phyloP scores from a whole-genome alignment of 1,140 invertebrate genomes.

The Chymomyza costata region DNA sequence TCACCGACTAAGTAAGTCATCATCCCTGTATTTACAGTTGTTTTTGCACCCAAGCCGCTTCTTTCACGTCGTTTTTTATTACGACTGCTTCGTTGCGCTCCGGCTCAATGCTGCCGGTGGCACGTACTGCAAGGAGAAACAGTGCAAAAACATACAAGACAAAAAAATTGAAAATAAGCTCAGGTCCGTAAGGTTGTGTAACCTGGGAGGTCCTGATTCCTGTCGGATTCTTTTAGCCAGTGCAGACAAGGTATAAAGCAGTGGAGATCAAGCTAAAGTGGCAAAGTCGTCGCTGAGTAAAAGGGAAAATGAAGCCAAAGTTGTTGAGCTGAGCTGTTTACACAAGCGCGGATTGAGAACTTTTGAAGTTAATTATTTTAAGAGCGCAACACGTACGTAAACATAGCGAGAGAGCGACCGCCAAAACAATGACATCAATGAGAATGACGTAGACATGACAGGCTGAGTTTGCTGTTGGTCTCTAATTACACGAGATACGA shows the following conservation, averaged over 20 bases:
- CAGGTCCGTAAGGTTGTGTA: slow-evolving; percentile 24
- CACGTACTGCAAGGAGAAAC: slow-evolving; percentile 30
- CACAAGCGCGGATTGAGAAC: slow-evolving; percentile 29
- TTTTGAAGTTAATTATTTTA: slow-evolving; percentile 56
- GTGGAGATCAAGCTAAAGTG: too few species aligned
- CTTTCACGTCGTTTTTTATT: slow-evolving; percentile 27
- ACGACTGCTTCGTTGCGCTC: slow-evolving; percentile 17
- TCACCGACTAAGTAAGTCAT: slow-evolving; percentile 56
- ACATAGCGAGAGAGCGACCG: not conserved
- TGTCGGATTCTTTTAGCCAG: slow-evolving; percentile 45
- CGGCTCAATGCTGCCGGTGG: slow-evolving; percentile 4
- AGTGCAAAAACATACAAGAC: slow-evolving; percentile 14
- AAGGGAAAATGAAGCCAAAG: not conserved
- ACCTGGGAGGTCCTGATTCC: slow-evolving; percentile 45
- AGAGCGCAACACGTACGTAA: slow-evolving; percentile 39
- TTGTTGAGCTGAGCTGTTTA: slow-evolving; percentile 24
- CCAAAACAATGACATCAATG: not conserved
- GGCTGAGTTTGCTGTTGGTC: not conserved
- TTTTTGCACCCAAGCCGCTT: slow-evolving; percentile 28
- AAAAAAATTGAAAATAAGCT: slow-evolving; percentile 34
- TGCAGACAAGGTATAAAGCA: slow-evolving; percentile 39
- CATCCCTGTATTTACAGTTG: slow-evolving; percentile 63
- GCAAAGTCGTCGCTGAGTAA: too few species aligned
- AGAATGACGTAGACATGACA: not conserved
- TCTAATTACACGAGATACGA: not conserved